Evolutionary conservation across 2,113 vertebrate species (phyloP).

Genomic region (Forbesichthys papilliferus): DNA sequence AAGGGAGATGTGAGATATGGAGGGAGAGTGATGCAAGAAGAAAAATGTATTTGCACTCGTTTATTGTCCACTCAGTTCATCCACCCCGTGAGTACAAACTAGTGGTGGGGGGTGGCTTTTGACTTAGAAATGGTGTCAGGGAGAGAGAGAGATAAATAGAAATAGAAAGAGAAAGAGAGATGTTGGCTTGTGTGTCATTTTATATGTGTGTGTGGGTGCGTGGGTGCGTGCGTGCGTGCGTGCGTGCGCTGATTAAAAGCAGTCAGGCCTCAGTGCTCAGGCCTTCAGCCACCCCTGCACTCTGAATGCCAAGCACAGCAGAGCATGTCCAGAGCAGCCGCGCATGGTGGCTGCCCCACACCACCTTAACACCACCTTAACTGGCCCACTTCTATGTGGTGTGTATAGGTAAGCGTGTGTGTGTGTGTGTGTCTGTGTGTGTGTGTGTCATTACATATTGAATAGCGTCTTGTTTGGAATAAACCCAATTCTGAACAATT

Average conservation of each 20-base stretch:
- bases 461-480: no score
- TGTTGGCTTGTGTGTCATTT: conserved; percentile 5
- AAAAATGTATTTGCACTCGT: conserved; percentile 56
- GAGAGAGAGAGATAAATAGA: conserved; percentile 27
- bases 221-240: conserved; percentile 27
- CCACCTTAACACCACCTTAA: conserved; percentile 53
- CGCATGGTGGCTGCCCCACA: conserved; percentile 59
- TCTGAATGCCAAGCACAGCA: conserved; percentile 75
- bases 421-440: conserved; percentile 22
- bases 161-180: background rate
- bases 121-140: conserved; percentile 52
- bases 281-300: conserved; percentile 66
- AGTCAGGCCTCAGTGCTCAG: conserved; percentile 74
- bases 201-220: conserved; percentile 21
- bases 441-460: no score
- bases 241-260: conserved; percentile 72
- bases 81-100: conserved; percentile 8
- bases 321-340: conserved; percentile 68
- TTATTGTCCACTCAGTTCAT: conserved; percentile 32
- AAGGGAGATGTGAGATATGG: conserved; percentile 21
- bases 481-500: no score
- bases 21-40: conserved; percentile 22
- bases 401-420: conserved; percentile 17
- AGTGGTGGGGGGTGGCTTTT: conserved; percentile 60
- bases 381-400: conserved; percentile 14